Evolutionary conservation across 2,797 vertebrate species (phyloP).

Genomic region (Melanotaenia trifasciata): DNA sequence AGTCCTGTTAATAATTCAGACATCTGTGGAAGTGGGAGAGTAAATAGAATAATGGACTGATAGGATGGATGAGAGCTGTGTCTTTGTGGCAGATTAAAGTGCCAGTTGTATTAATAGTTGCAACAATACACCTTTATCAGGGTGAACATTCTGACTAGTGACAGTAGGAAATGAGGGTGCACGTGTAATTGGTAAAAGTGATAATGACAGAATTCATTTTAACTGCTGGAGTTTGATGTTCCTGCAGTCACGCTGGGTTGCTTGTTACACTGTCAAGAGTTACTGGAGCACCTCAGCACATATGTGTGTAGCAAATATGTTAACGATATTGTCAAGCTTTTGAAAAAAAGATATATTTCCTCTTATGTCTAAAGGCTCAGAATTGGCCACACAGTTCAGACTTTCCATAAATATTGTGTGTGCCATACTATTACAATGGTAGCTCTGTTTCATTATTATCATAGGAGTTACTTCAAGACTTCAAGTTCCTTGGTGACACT

Average conservation of each 20-base stretch:
- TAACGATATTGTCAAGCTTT: background rate
- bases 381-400: slow-evolving; percentile 15
- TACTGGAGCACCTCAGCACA: background rate
- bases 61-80: slow-evolving; percentile 6
- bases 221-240: background rate
- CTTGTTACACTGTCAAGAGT: background rate
- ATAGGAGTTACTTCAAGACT: too few relatives aligned
- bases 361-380: slow-evolving; percentile 9
- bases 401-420: background rate
- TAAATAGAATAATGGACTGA: slow-evolving; percentile 17
- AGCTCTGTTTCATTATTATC: too few relatives aligned
- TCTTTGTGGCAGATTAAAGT: background rate
- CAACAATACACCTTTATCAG: background rate
- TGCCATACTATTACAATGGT: background rate
- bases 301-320: background rate
- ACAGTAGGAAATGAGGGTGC: background rate
- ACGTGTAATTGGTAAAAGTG: background rate
- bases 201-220: slow-evolving; percentile 5
- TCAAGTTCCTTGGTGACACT: too few relatives aligned
- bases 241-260: background rate
- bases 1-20: slow-evolving; percentile 20
- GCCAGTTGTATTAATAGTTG: background rate
- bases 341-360: background rate
- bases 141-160: background rate
- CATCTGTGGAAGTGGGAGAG: slow-evolving; percentile 16